Conservation (phyloP, 2,888 invertebrate genomes). For the Mimas tiliae region DNA sequence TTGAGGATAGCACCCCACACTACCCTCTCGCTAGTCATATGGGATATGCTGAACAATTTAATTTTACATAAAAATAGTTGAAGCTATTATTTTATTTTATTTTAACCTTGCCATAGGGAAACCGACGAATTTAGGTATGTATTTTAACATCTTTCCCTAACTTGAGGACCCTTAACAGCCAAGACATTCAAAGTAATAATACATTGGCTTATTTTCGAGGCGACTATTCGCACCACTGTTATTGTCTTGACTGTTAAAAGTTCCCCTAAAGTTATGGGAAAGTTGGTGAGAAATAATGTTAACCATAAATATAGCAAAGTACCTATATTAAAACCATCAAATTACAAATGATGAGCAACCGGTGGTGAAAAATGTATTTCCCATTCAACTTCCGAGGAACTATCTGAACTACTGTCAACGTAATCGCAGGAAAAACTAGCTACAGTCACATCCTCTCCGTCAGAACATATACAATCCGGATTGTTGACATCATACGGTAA, state of each 20-base stretch:
- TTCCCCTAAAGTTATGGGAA: no score
- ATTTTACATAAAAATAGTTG: slow-evolving; percentile 53
- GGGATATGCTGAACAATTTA: slow-evolving; percentile 85
- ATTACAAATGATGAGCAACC: slow-evolving; percentile 34
- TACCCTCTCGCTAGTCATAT: slow-evolving; percentile 90
- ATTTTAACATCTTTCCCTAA: no score
- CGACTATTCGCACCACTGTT: no score
- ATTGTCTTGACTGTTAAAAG: no score
- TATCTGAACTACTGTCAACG: slow-evolving; percentile 53
- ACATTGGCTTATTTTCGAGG: no score
- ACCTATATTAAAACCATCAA: background rate
- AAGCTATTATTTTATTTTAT: slow-evolving; percentile 38
- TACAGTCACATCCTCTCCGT: slow-evolving; percentile 35
- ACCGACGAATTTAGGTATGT: no score
- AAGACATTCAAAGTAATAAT: no score
- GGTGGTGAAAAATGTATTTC: slow-evolving; percentile 75
- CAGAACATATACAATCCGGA: slow-evolving; percentile 44
- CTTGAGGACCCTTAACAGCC: no score
- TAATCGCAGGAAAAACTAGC: slow-evolving; percentile 54
- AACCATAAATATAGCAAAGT: background rate
- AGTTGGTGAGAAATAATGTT: background rate
- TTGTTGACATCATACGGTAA: slow-evolving; percentile 46
- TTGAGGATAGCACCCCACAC: slow-evolving; percentile 92
- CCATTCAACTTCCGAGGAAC: slow-evolving; percentile 71
- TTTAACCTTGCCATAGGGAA: background rate